These are phyloP conservation scores for Hemaris fuciformis DNA, from an alignment of 2,888 invertebrate genomes.

Conservation along the genomic window DNA sequence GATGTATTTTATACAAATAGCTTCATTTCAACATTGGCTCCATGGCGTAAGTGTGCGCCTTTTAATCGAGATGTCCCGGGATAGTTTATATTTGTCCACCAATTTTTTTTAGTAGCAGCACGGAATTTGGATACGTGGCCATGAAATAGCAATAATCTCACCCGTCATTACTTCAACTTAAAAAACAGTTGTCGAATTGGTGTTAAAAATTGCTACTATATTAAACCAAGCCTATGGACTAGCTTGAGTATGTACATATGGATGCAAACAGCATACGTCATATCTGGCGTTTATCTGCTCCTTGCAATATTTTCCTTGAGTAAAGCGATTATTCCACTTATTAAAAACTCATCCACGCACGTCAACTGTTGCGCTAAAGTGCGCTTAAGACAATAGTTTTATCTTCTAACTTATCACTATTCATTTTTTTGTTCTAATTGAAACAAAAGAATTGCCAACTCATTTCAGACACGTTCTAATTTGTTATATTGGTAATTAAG, in stretches of 20 bases:
- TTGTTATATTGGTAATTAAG: constrained; percentile 2
- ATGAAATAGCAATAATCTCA: too few relatives aligned
- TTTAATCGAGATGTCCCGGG: too few relatives aligned
- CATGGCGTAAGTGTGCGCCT: too few relatives aligned
- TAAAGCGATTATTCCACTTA: neutral
- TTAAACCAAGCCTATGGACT: too few relatives aligned
- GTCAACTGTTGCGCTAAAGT: neutral
- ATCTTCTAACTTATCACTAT: neutral
- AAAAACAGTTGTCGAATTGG: too few relatives aligned
- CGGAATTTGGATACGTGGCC: too few relatives aligned
- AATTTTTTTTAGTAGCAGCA: too few relatives aligned
- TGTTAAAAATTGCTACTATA: too few relatives aligned
- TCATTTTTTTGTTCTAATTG: constrained; percentile 4
- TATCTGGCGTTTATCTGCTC: neutral
- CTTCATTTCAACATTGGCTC: too few relatives aligned
- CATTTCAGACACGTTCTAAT: neutral
- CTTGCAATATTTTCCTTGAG: neutral
- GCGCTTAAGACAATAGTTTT: neutral
- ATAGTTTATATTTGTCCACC: too few relatives aligned
- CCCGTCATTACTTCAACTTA: too few relatives aligned
- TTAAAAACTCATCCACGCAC: neutral
- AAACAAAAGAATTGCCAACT: neutral
- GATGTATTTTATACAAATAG: too few relatives aligned
- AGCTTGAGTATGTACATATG: neutral
- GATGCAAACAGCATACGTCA: neutral